A percentile compares a stretch with the other conserved stretches of the same genome.
These are phyloP conservation scores for Pangasius djambal DNA, from an alignment of 2,797 vertebrate genomes.

Conservation along the genomic window DNA sequence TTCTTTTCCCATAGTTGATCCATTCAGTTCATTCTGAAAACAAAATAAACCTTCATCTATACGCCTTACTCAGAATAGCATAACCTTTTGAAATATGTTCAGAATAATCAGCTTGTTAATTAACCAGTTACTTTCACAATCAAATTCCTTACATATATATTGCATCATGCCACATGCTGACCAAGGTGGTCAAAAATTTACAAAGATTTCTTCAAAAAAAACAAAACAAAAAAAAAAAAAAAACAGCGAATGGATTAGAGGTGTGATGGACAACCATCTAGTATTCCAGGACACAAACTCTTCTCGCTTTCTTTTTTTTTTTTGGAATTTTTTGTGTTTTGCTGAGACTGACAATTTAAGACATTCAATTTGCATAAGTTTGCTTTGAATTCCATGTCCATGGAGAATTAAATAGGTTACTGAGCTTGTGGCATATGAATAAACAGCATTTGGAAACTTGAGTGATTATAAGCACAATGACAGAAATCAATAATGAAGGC, in stretches of 20 bases:
- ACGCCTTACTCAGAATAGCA: neutral
- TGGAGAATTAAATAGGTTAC: neutral
- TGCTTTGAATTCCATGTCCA: neutral
- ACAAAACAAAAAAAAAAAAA: neutral
- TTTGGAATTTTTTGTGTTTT: neutral
- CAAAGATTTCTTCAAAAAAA: neutral
- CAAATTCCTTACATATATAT: neutral
- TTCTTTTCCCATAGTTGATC: neutral
- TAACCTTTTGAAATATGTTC: neutral
- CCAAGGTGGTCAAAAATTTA: neutral
- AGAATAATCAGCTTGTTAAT: neutral
- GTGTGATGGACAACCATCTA: constrained; percentile 2
- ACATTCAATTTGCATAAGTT: neutral
- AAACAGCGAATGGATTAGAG: neutral
- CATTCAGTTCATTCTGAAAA: neutral
- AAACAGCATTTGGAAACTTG: neutral
- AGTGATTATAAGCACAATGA: neutral
- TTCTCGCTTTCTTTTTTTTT: neutral
- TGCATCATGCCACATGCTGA: neutral
- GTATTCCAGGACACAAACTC: neutral
- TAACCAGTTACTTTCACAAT: neutral
- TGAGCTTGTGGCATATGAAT: neutral
- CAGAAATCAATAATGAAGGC: neutral
- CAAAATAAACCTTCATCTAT: neutral
- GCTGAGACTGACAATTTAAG: neutral